Base-by-base conservation (phyloP, 2,113 vertebrate species). In the Gobio gobio region DNA sequence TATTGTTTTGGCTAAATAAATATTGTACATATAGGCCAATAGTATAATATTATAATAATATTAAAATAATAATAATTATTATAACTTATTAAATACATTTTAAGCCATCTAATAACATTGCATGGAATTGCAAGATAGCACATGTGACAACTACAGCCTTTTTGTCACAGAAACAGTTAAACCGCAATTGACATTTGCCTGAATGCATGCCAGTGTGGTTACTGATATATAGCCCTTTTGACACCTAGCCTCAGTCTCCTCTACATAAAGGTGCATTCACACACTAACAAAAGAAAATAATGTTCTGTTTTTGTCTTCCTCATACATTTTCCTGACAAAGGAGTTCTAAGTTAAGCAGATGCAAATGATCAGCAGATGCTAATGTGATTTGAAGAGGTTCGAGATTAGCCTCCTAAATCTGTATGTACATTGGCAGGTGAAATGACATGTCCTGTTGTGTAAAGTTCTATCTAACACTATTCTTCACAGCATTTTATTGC, bases 361-460 rank as follows among this genome's bases (percentile, higher is more conserved):
- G 7, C 18, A 40, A 70, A 36, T 40, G 29, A 68, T 68, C 64
- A 68, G 64, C 64, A 68, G 36, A 72, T 72, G 68, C 36, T 40
- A 4, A n/a, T 43, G 3, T n/a, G 18, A 45, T 43, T 72, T 43
- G 18, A 70, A 59, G 29, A 16, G 14, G 26, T 66, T 40, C 29
- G 47, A 75, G 72, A 75, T 75, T 47, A 75, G 47, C 73, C 13
- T 75, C 47, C 16, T 58, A 26, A 58, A 54, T 77, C 33, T 59
- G 10, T 78, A 73, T n/a, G 40, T 47, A 24, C 10, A 47, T 36
- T 16, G 26, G 4, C 26, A 56, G 75, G 51, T 16, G 9, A 56
- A 58, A 18, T 58, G 10, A 58, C 13, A 51, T 51, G 24, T 76
- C 47, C 18, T 43, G 29, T 29, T 59, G 54, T 78, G 76, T 59